These are phyloP conservation scores for Neogale vison DNA, from an alignment of 2,113 vertebrate genomes.

Conservation along the genomic window DNA sequence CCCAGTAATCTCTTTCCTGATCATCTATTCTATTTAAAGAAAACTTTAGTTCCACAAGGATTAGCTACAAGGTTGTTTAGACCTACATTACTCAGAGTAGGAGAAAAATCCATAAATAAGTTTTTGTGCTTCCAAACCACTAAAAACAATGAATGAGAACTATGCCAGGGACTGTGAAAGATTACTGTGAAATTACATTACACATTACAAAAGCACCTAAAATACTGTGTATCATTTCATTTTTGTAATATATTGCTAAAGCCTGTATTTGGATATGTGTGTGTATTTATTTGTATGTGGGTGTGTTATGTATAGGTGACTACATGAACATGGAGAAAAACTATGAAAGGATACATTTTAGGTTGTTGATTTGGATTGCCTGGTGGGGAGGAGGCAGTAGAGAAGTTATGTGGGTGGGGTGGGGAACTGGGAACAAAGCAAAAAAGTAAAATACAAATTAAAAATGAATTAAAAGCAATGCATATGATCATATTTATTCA, in stretches of 20 bases:
- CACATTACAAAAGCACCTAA: background rate
- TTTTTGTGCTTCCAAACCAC: background rate
- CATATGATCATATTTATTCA: background rate
- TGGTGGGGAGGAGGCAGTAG: background rate
- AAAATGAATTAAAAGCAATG: background rate
- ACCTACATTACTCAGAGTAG: background rate
- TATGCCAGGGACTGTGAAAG: background rate
- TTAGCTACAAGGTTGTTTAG: background rate
- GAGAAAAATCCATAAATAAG: background rate
- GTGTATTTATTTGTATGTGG: background rate
- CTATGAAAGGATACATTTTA: background rate
- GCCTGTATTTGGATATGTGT: background rate
- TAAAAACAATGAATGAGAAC: background rate
- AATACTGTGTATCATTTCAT: background rate
- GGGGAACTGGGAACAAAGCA: background rate
- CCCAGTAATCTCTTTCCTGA: background rate
- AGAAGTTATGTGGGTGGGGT: background rate
- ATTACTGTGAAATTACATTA: background rate
- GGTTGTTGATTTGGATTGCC: background rate
- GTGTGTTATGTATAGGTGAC: background rate
- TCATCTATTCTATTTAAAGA: background rate
- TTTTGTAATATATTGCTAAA: background rate
- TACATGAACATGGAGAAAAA: background rate
- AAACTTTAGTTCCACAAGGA: background rate
- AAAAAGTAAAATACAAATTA: background rate